A percentile compares a stretch with the other conserved stretches of the same genome.
These are phyloP conservation scores for Aspidapion aeneum DNA, from an alignment of 2,888 invertebrate genomes.

Conservation along the genomic window DNA sequence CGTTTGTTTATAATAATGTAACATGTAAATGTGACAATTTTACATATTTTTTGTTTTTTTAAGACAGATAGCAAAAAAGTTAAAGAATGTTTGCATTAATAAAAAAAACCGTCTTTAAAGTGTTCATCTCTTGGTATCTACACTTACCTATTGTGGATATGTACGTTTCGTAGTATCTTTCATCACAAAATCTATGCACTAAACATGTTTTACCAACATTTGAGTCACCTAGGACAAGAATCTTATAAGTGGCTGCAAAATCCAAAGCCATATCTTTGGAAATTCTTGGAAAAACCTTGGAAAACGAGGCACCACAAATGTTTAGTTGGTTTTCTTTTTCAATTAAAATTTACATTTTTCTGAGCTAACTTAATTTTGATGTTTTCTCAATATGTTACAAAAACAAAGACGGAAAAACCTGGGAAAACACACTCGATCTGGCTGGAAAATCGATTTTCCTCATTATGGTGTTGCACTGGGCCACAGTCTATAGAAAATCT, in stretches of 20 bases:
- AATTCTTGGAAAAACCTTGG: too few species aligned
- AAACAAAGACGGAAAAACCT: too few species aligned
- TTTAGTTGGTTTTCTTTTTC: not conserved
- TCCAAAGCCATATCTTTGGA: conserved; percentile 76
- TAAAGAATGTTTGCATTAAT: too few species aligned
- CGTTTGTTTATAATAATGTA: too few species aligned
- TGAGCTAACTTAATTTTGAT: too few species aligned
- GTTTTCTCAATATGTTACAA: not conserved
- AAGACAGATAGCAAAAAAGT: too few species aligned
- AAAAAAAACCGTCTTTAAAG: too few species aligned
- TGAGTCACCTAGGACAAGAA: conserved; percentile 82
- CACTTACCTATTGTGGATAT: conserved; percentile 85
- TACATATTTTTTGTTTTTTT: too few species aligned
- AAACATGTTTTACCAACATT: conserved; percentile 90
- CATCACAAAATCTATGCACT: conserved; percentile 86
- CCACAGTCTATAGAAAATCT: too few species aligned
- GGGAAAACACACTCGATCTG: not conserved
- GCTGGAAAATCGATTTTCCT: not conserved
- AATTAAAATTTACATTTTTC: not conserved
- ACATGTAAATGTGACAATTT: too few species aligned
- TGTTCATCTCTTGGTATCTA: too few species aligned
- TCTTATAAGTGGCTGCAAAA: conserved; percentile 84
- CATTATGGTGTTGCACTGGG: not conserved
- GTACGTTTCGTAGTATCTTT: conserved; percentile 86
- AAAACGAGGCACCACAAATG: not conserved